These are phyloP conservation scores for Alouatta palliata DNA, from an alignment of 2,113 vertebrate genomes.

Conservation along the genomic window DNA sequence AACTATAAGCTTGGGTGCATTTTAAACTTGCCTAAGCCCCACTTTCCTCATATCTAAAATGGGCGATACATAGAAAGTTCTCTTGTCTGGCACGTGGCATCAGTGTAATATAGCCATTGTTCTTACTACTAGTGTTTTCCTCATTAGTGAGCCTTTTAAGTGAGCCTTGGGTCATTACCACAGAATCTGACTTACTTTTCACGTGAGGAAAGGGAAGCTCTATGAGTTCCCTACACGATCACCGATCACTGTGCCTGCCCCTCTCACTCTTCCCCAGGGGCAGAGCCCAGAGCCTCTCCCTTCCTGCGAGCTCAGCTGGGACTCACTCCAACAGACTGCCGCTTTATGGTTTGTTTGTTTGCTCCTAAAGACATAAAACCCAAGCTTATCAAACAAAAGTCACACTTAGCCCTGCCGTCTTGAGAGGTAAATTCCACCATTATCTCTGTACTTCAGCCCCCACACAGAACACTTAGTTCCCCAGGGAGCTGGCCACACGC, in stretches of 20 bases:
- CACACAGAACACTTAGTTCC: slow-evolving; percentile 44
- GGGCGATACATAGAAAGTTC: background rate
- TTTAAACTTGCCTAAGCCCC: background rate
- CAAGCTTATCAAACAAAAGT: slow-evolving; percentile 64
- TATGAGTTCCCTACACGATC: rapidly evolving
- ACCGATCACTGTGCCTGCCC: rapidly evolving
- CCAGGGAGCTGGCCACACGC: background rate
- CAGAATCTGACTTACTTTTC: background rate
- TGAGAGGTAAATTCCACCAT: slow-evolving; percentile 43
- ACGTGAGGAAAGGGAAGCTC: background rate
- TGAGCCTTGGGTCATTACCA: too few relatives aligned
- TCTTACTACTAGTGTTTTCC: background rate
- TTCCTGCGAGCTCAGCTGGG: background rate
- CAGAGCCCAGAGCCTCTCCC: background rate
- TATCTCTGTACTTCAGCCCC: slow-evolving; percentile 40
- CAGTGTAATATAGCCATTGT: too few relatives aligned
- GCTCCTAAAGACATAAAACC: slow-evolving; percentile 63
- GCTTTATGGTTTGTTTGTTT: slow-evolving; percentile 55
- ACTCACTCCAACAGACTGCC: background rate
- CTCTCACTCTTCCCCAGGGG: background rate
- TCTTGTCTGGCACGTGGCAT: background rate
- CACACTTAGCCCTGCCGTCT: slow-evolving; percentile 44
- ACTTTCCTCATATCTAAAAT: background rate
- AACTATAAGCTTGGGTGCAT: background rate
- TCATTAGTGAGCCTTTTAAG: background rate